Evolutionary conservation across 2,888 invertebrate genomes (phyloP).

Genomic region (Chirona hameri): DNA sequence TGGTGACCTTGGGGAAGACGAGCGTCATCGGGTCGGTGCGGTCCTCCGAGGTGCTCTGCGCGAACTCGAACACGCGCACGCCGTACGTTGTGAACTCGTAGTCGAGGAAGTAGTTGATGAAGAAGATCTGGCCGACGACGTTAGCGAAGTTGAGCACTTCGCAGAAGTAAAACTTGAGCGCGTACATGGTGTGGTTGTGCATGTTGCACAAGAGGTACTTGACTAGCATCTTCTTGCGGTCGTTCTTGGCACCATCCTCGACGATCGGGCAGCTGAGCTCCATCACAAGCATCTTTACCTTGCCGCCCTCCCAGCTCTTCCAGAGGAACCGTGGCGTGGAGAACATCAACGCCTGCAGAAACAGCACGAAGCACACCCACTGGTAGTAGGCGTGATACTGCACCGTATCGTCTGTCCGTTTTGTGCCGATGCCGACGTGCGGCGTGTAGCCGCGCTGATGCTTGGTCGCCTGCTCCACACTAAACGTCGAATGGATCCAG

Average conservation of each 20-base stretch:
- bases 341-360: slow-evolving; percentile 63
- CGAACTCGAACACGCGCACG: slow-evolving; percentile 62
- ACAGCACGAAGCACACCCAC: slow-evolving; percentile 85
- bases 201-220: slow-evolving; percentile 64
- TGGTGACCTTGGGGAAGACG: slow-evolving; percentile 75
- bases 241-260: slow-evolving; percentile 73
- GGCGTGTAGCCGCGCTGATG: slow-evolving; percentile 57
- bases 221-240: slow-evolving; percentile 74
- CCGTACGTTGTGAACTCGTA: slow-evolving; percentile 65
- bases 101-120: slow-evolving; percentile 80
- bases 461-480: slow-evolving; percentile 69
- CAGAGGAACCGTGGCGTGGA: slow-evolving; percentile 79
- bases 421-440: slow-evolving; percentile 63
- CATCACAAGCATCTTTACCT: slow-evolving; percentile 68
- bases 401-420: slow-evolving; percentile 70
- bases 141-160: slow-evolving; percentile 59
- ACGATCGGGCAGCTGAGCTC: slow-evolving; percentile 74
- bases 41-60: slow-evolving; percentile 62
- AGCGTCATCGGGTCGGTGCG: slow-evolving; percentile 83
- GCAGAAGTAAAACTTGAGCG: slow-evolving; percentile 80
- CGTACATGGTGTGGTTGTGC: slow-evolving; percentile 59
- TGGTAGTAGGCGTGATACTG: slow-evolving; percentile 94
- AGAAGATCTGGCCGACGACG: slow-evolving; percentile 67
- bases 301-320: slow-evolving; percentile 80
- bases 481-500: slow-evolving; percentile 86